Percentiles rank a stretch among this genome's conserved stretches.
Conservation (phyloP, 92 coral and sea anemone genomes). For the Porites cylindrica region DNA sequence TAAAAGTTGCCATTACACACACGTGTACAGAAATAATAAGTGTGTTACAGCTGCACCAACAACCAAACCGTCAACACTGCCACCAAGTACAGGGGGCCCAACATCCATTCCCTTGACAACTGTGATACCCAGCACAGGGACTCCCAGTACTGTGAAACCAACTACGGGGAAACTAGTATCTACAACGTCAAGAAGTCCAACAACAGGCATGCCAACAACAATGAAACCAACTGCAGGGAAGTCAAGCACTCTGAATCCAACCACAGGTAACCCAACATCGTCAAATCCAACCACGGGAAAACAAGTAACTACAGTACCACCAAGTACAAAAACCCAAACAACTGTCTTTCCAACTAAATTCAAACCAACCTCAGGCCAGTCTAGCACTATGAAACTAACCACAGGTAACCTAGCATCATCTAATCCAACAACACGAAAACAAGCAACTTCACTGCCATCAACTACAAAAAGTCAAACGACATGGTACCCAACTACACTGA, state of each 20-base stretch:
- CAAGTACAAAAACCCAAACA: constrained; percentile 27
- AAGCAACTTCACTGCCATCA: too few species aligned
- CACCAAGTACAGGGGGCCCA: neutral
- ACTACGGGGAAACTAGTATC: constrained; percentile 10
- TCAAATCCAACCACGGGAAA: constrained; percentile 24
- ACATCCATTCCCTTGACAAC: neutral
- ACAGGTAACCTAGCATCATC: neutral
- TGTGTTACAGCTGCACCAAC: constrained; percentile 26
- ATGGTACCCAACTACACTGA: neutral
- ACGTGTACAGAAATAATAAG: constrained; percentile 10
- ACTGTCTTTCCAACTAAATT: neutral
- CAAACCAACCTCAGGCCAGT: neutral
- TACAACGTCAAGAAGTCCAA: constrained; percentile 4
- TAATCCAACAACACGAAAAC: too few species aligned
- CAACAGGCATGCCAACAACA: constrained; percentile 15
- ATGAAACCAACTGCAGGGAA: neutral
- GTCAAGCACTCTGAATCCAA: constrained; percentile 17
- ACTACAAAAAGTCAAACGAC: neutral
- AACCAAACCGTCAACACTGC: constrained; percentile 5
- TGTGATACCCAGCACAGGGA: constrained; percentile 9
- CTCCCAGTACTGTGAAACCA: constrained; percentile 1
- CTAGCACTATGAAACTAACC: neutral
- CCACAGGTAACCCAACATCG: constrained; percentile 6
- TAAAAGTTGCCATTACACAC: constrained; percentile 44
- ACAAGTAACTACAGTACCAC: constrained; percentile 13